Conservation (phyloP, 2,797 vertebrate species). For the Mionectes olivaceus region DNA sequence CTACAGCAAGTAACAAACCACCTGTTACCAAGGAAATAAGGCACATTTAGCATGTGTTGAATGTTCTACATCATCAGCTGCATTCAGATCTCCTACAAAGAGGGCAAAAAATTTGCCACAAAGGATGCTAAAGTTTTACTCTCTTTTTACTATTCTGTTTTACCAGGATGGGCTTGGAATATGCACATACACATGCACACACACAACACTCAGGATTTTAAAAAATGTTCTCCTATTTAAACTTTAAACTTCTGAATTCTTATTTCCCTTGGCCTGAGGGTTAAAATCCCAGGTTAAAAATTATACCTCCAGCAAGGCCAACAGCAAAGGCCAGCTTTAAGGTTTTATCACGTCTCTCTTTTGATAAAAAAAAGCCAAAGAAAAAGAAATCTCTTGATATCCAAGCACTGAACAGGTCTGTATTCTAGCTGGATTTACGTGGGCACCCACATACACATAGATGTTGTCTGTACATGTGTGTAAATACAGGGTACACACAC, state of each 20-base stretch:
- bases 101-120: neutral
- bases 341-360: neutral
- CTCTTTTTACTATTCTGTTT: neutral
- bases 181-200: neutral
- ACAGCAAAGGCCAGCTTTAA: neutral
- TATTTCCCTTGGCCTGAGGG: neutral
- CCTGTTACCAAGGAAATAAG: neutral
- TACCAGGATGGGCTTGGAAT: neutral
- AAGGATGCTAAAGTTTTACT: neutral
- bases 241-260: neutral
- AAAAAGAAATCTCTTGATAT: neutral
- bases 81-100: neutral
- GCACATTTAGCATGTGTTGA: neutral
- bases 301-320: neutral
- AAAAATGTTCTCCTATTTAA: neutral
- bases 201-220: neutral
- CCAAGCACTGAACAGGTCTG: neutral
- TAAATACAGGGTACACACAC: neutral
- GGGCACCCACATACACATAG: neutral
- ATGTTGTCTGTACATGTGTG: neutral
- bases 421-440: neutral
- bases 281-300: neutral
- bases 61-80: neutral
- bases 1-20: neutral
- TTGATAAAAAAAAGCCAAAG: neutral